Evolutionary conservation across 2,113 vertebrate genomes (phyloP).

Genomic region (Coptodon bakossiorum): DNA sequence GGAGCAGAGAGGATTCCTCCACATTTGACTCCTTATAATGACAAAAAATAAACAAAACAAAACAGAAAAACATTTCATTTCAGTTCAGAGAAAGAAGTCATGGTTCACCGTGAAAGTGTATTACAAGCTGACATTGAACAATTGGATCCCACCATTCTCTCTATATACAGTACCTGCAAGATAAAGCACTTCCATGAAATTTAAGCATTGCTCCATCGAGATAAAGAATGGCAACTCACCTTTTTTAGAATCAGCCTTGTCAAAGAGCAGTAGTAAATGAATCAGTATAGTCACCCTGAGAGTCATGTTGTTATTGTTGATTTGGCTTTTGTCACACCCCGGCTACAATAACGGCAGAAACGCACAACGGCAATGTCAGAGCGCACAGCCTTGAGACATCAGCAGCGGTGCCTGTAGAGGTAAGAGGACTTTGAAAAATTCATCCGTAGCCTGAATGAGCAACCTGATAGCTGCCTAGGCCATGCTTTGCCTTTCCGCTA

Average conservation of each 20-base stretch:
- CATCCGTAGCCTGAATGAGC: conserved; percentile 67
- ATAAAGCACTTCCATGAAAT: conserved; percentile 19
- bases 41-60: not conserved
- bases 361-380: conserved; percentile 18
- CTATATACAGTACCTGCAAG: not conserved
- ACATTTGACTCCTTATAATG: conserved; percentile 85
- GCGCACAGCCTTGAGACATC: conserved; percentile 49
- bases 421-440: conserved; percentile 82
- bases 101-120: not conserved
- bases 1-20: conserved; percentile 90
- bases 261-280: conserved; percentile 67
- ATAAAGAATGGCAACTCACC: conserved; percentile 75
- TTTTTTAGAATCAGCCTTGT: conserved; percentile 72
- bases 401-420: conserved; percentile 62
- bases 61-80: not conserved
- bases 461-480: conserved; percentile 73
- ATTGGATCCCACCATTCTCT: not conserved
- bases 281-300: conserved; percentile 60
- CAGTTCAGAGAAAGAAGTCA: not conserved
- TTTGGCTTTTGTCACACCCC: conserved; percentile 47
- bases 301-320: conserved; percentile 55
- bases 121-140: conserved; percentile 30
- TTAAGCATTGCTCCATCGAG: not conserved
- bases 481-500: conserved; percentile 73
- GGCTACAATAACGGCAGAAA: conserved; percentile 26